Percentiles rank a stretch among this genome's conserved stretches.
Evolutionary conservation across 2,888 invertebrate species (phyloP).

Genomic region (Agrotis exclamationis): DNA sequence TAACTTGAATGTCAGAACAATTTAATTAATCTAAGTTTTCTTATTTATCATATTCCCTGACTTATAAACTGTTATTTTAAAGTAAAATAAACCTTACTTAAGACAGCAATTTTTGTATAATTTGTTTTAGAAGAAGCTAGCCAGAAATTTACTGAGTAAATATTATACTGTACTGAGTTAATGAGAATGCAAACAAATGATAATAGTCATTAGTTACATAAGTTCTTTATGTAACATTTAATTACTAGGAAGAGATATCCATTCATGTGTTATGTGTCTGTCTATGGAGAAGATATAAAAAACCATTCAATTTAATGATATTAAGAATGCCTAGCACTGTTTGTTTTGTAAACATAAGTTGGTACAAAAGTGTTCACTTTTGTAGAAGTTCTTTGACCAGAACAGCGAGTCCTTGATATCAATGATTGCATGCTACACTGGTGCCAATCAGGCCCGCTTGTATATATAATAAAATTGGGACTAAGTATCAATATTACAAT

Average conservation of each 20-base stretch:
- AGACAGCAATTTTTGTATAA: neutral
- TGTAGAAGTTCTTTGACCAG: neutral
- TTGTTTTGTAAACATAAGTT: slow-evolving; percentile 3
- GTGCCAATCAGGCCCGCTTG: neutral
- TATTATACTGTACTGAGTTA: neutral
- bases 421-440: neutral
- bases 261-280: neutral
- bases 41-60: neutral
- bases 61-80: neutral
- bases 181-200: slow-evolving; percentile 9
- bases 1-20: neutral
- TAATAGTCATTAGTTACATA: neutral
- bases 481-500: neutral
- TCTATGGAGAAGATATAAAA: neutral
- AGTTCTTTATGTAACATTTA: neutral
- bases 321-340: neutral
- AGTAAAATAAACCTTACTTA: neutral
- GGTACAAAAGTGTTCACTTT: neutral
- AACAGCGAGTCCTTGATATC: neutral
- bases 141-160: neutral
- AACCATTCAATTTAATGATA: neutral
- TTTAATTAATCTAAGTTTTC: neutral
- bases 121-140: neutral
- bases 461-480: neutral
- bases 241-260: neutral